Evolutionary conservation across 35 echinoderm and acorn worm species (phyloP), one percentile per base, ranked within the genome.

Genomic region (Apostichopus parvimensis): DNA sequence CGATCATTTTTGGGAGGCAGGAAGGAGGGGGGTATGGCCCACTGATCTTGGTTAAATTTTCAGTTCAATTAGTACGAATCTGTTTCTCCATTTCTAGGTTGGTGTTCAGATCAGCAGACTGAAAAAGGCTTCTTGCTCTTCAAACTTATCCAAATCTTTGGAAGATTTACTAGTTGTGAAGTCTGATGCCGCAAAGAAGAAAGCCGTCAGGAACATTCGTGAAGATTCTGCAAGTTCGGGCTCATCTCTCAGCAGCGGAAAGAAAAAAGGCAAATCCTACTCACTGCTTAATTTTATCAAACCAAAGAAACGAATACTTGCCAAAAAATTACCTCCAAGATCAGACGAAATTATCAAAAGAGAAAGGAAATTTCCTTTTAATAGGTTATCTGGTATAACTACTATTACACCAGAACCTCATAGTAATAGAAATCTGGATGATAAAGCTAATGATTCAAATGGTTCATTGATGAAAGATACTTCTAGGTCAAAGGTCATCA

Each of bases 61-160:
- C 25, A 21, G 52, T 34, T 25, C 1, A 4, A 79, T 80, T 80
- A 34, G 28, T 34, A 34, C 28, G 1, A 34, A 34, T 54, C 56
- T 6, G 6, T 5, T 61, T 87, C 23, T 22, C 56, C 17, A 9
- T 65, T 45, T 18, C 10, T 45, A 88, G 86, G 86, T 88, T 71
- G 86, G 86, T 12, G 86, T 88, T 88, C 86, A 88, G 14, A 88
- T 88, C 8, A 88, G 86, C 62, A 88, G 86, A 88, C 52, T 88
- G 11, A 88, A 88, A 18, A 88, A 75, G 57, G 86, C 62, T 13
- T 20, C 57, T 72, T 65, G 86, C 28, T 28, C 62, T 23, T 24
- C 62, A 0, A 65, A 25, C 21, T 45, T 88, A 9, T 20, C 60
- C 10, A 88, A 70, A 14, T 88, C 86, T 7, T 26, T 88, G 22